Base-by-base conservation (phyloP, 2,797 vertebrate genomes). In the Pelobates cultripes region DNA sequence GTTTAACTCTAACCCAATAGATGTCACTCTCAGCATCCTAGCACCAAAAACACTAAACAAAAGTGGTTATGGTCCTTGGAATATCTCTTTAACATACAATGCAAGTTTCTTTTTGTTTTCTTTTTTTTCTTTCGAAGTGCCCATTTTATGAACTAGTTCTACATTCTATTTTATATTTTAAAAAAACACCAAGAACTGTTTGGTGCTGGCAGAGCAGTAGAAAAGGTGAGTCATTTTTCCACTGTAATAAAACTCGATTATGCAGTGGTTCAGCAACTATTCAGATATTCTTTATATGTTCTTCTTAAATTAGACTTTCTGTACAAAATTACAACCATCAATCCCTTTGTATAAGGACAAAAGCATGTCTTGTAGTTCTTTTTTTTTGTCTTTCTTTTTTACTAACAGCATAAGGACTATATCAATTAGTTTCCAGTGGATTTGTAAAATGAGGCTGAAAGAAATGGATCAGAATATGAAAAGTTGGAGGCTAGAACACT, bases 391-490 rank as follows among this genome's bases (percentile, higher is more conserved):
- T 57, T 57, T 57, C 13, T 57, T 57, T 74, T 75, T 81, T 82
- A 71, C 74, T 68, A 72, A 77, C 80, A 73, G 61, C 73, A 77
- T 82, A 82, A 77, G 69, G 80, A 78, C 70, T 73, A 82, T 82
- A 72, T 82, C 75, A 82, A 78, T 82, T 82, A 82, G 80, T 75
- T 77, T 82, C 75, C 75, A 82, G 80, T 68, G 69, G 80, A 68
- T 82, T 78, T 82, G 69, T 82, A 82, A 77, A 82, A 82, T 43
- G 75, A 77, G 70, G 67, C 69, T 77, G 75, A 82, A 82, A 82
- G 80, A 82, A 82, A 82, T 77, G 80, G 80, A 82, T 77, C 74
- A 75, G 80, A 82, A 82, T 77, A 77, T 73, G 70, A 55, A 82
- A 77, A 82, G 67, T 77, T 77, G 74, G 80, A 66, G 68, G 80